phyloP scores from a whole-genome alignment of 2,113 vertebrate species.

The Alligator mississippiensis region DNA sequence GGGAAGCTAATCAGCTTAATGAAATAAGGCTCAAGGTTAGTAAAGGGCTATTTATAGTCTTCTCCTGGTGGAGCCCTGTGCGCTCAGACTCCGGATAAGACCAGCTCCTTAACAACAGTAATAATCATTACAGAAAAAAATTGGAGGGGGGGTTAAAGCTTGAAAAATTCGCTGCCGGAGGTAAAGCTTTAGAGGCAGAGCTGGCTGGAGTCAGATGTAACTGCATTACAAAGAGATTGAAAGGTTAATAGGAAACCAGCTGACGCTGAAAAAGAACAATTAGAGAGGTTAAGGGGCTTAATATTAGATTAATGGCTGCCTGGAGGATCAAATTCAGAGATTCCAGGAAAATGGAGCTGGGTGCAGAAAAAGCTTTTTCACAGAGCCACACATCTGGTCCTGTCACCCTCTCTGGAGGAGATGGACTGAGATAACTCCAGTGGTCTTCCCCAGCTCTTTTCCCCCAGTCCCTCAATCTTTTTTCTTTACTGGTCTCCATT shows the following conservation, averaged over 20 bases:
- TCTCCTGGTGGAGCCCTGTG: conserved; percentile 19
- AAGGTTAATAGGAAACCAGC: conserved; percentile 77
- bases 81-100: conserved; percentile 46
- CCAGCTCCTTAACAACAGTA: conserved; percentile 39
- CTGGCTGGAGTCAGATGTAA: conserved; percentile 69
- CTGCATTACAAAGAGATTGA: conserved; percentile 72
- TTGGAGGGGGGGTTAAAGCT: conserved; percentile 35
- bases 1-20: conserved; percentile 53
- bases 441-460: background rate
- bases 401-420: background rate
- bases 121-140: conserved; percentile 45
- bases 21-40: conserved; percentile 55
- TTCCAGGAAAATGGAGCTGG: conserved; percentile 62
- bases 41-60: conserved; percentile 38
- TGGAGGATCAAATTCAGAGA: conserved; percentile 67
- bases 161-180: conserved; percentile 58
- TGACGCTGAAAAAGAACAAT: conserved; percentile 71
- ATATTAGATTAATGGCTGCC: conserved; percentile 75
- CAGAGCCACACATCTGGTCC: background rate
- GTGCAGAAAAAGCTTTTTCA: conserved; percentile 22
- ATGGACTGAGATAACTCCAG: background rate
- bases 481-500: background rate
- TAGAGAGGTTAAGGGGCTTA: conserved; percentile 75
- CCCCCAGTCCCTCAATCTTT: background rate
- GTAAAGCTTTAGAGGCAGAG: conserved; percentile 63